Conservation (phyloP, 2,797 vertebrate genomes). For the Urocyon cinereoargenteus region DNA sequence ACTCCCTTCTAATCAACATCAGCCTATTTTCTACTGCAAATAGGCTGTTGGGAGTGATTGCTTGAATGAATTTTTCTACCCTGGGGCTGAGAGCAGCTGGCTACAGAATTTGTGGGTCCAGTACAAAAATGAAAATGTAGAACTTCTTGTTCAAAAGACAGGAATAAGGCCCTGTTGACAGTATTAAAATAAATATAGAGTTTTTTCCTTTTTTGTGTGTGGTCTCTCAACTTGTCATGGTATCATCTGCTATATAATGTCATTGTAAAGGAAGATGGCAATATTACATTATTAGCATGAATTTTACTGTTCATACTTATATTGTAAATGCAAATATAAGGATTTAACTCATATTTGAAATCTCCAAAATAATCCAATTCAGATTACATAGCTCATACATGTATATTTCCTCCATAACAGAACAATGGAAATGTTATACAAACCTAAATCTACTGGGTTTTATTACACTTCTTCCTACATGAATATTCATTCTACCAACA, state of each 20-base stretch:
- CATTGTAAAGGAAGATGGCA: not conserved
- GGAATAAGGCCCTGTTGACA: rapidly evolving
- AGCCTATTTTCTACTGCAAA: not conserved
- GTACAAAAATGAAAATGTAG: not conserved
- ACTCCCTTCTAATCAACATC: not conserved
- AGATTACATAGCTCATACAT: not conserved
- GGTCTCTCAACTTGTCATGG: not conserved
- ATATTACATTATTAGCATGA: not conserved
- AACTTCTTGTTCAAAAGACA: not conserved
- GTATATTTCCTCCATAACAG: not conserved
- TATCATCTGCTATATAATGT: not conserved
- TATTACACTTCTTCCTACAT: not conserved
- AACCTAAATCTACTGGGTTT: not conserved
- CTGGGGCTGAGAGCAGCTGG: not conserved
- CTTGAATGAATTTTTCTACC: not conserved
- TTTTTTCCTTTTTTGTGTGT: not conserved
- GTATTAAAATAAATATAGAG: not conserved
- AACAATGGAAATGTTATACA: not conserved
- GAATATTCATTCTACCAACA: not conserved
- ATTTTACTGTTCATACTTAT: not conserved
- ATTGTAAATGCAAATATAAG: not conserved
- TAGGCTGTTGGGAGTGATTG: not conserved
- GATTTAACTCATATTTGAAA: not conserved
- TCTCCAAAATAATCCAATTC: not conserved
- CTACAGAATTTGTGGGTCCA: not conserved